Percentiles rank a stretch among this genome's conserved stretches.
Evolutionary conservation across 1,140 invertebrate genomes (phyloP).

Genomic region (Mya arenaria): DNA sequence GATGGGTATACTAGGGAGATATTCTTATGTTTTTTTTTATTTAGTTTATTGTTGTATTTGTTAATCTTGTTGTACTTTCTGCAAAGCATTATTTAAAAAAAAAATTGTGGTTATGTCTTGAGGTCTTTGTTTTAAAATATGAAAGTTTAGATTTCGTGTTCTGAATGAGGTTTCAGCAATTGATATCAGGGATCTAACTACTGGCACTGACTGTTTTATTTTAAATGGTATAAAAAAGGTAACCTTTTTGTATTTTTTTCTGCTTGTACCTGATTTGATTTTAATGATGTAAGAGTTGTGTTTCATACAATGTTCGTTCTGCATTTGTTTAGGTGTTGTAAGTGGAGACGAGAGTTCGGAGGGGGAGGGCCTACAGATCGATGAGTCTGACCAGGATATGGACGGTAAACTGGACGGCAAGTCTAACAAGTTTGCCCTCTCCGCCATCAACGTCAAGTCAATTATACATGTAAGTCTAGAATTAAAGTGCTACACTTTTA

Average conservation of each 20-base stretch:
- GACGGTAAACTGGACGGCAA: slow-evolving; percentile 33
- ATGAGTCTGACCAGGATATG: slow-evolving; percentile 29
- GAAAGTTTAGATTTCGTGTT: not conserved
- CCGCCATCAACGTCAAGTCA: slow-evolving; percentile 47
- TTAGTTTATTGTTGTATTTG: too few species aligned
- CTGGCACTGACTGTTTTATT: not conserved
- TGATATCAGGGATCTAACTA: not conserved
- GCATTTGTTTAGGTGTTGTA: not conserved
- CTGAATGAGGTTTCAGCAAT: not conserved
- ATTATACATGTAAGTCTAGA: slow-evolving; percentile 51
- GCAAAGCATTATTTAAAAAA: not conserved
- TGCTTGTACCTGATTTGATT: not conserved
- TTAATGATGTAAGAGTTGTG: not conserved
- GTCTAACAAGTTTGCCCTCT: slow-evolving; percentile 33
- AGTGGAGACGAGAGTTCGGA: slow-evolving; percentile 50
- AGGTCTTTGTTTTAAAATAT: not conserved
- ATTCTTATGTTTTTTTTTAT: not conserved
- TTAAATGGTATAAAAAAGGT: not conserved
- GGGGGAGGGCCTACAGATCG: slow-evolving; percentile 37
- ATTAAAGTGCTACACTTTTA: too few species aligned
- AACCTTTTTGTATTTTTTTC: not conserved
- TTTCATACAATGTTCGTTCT: too few species aligned
- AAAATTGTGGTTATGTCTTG: not conserved
- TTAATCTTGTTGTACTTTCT: not conserved
- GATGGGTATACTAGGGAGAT: not conserved